These are phyloP conservation scores for Lepisosteus osseus DNA, from an alignment of 2,113 vertebrate genomes.

Conservation along the genomic window DNA sequence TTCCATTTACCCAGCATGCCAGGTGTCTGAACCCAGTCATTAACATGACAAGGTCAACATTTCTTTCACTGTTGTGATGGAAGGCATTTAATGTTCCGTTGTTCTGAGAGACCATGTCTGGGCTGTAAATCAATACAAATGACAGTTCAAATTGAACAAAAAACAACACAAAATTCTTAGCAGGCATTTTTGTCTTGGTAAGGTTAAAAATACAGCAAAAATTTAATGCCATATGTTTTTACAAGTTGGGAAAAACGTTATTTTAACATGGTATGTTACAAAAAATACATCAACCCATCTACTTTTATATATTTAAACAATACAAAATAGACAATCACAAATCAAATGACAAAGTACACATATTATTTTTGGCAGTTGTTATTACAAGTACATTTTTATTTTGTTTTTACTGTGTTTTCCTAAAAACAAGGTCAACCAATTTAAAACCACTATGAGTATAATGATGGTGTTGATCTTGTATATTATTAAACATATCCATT, in stretches of 20 bases:
- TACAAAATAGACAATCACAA: too few relatives aligned
- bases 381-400: too few relatives aligned
- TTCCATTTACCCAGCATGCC: slow-evolving; percentile 65
- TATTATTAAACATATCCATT: too few relatives aligned
- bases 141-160: background rate
- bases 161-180: background rate
- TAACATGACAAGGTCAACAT: slow-evolving; percentile 72
- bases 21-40: slow-evolving; percentile 55
- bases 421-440: too few relatives aligned
- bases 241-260: too few relatives aligned
- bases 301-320: too few relatives aligned
- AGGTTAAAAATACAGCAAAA: background rate
- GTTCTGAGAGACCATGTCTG: slow-evolving; percentile 3
- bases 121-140: slow-evolving; percentile 15
- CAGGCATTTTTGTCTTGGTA: background rate
- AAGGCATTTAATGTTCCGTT: slow-evolving; percentile 38
- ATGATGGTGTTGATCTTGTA: too few relatives aligned
- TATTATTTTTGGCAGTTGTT: too few relatives aligned
- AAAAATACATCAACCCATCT: background rate
- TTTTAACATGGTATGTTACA: too few relatives aligned
- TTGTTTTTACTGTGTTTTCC: too few relatives aligned
- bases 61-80: slow-evolving; percentile 62
- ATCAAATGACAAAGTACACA: too few relatives aligned
- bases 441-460: too few relatives aligned
- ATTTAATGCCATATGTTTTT: background rate